These are phyloP conservation scores for Felis catus DNA, from an alignment of 2,113 vertebrate species.

Conservation along the genomic window F.catus_Fca126_mat1.0 CM031415.1:175645001-175645500, in stretches of 20 bases:
- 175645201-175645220: not conserved
- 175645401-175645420: not conserved
- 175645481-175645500: not conserved
- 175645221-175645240: not conserved
- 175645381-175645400: not conserved
- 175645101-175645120: not conserved
- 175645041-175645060: not conserved
- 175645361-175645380: not conserved
- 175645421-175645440: not conserved
- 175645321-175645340: not conserved
- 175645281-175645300: not conserved
- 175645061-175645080: not conserved
- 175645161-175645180: not conserved
- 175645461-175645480: fast-evolving
- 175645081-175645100: not conserved
- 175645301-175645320: not conserved
- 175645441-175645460: not conserved
- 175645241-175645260: not conserved
- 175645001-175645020: not conserved
- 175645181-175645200: not conserved
- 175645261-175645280: not conserved
- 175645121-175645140: not conserved
- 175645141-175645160: not conserved
- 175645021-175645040: not conserved
- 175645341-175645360: not conserved